Base-by-base conservation (phyloP, 2,797 vertebrate species). In the Dicrostonyx torquatus region DNA sequence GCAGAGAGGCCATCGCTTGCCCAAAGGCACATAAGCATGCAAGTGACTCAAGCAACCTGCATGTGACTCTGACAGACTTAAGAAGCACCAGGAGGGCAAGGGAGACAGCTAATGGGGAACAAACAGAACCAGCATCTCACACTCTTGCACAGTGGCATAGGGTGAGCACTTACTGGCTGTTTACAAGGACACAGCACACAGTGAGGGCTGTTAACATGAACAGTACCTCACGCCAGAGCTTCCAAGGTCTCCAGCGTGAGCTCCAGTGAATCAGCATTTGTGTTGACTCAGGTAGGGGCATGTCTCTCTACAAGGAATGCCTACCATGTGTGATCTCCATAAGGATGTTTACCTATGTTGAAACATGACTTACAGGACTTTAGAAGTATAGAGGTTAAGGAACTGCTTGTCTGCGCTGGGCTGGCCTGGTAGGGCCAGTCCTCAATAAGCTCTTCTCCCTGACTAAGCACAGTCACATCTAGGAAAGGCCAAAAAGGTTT, bases 311-410 rank as follows among this genome's bases (percentile, higher is more conserved):
- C 13, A 29, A 29, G 58, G 17, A 62, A n/a, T 66, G 64, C 53
- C 40, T 48, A 26, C 34, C 2, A 4, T 1, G 31, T 13, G 17
- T 0, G n/a, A 70, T 18, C 75, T 72, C 31, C 50, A 29, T 0
- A 4, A 87, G 43, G 75, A 60, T 2, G 64, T 5, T 24, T 48
- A 24, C 88, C 53, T 13, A 29, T 12, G 45, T 26, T 26, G 37
- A 70, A 15, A 50, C 34, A 14, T n/a, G 60, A 70, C 12, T 48
- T 70, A 73, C 5, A 45, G n/a, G 48, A 26, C 29, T 48, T 22
- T 0, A 6, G 50, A 58, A 64, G 83, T 3, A 13, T 2, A 26
- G 76, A 87, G 29, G 70, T 29, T 15, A 8, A 45, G 62, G 37
- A 48, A 62, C 26, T 8, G 45, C 60, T 80, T 50, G 29, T 22